Evolutionary conservation across 2,113 vertebrate genomes (phyloP), one percentile per base, ranked within the genome.

Genomic region (Pedetes capensis): DNA sequence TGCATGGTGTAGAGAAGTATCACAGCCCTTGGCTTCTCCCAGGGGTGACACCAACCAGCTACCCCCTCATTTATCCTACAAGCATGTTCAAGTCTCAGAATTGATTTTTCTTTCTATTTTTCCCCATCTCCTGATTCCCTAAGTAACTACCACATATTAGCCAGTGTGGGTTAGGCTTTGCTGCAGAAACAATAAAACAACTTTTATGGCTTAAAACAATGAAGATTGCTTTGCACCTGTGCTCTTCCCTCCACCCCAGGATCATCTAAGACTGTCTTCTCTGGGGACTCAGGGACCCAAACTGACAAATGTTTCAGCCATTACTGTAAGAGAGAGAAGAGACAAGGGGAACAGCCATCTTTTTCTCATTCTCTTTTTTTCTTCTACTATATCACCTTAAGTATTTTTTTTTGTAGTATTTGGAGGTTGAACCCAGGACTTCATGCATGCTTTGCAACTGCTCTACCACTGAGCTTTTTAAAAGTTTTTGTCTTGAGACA

Each of bases 1-100:
- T 7, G 8, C 7, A 8, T 20, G 14, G 23, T 53, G 17, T 7
- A 29, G 3, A 3, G 12, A 34, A 4, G 20, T 1, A 5, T 22
- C 3, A 3, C 23, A 61, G 20, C 17, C 16, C 23, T 44, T 44
- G 23, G 20, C 13, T 44, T 91, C n/a, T 34, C 37, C 37, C 22
- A 59, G 12, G 18, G 9, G 20, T 42, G 34, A 85, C 27, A 18
- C 1, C 47, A 76, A 4, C 68, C 39, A 74, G 34, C 4, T 3
- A 9, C 16, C 57, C 2, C 7, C 17, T 71, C 23, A 53, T n/a
- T 64, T 68, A n/a, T 51, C 25, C n/a, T 84, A 51, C 4, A 75
- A 37, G 37, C 9, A 34, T 5, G 1, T 42, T 84, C 9, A 34
- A 49, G 3, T 49, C 29, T 90, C 51, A 57, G 23, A 80, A 61